A percentile compares a stretch with the other conserved stretches of the same genome.
Conservation (phyloP, 2,888 invertebrate species). For the Apantesis nais region DNA sequence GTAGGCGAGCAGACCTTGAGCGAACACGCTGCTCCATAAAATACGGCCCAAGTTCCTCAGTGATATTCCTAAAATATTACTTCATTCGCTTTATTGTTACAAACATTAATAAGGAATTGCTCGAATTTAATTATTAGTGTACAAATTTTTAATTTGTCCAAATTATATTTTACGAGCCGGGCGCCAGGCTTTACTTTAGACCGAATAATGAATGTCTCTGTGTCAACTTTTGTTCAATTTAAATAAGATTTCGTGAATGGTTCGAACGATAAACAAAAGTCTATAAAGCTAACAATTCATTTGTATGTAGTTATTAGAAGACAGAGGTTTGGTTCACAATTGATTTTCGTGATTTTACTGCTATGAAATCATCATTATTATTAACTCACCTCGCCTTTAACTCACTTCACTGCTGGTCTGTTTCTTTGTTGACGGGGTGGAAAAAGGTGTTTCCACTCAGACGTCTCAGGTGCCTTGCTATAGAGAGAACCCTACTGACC, state of each 20-base stretch:
- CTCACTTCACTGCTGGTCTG: too few species aligned
- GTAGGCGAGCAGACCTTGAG: neutral
- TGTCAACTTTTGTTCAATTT: slow-evolving; percentile 16
- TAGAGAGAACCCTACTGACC: too few species aligned
- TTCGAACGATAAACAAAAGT: neutral
- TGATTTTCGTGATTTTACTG: neutral
- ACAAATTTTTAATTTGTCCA: slow-evolving; percentile 32
- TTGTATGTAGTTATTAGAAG: neutral
- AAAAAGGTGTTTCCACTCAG: too few species aligned
- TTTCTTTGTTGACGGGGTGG: too few species aligned
- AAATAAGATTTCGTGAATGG: slow-evolving; percentile 10
- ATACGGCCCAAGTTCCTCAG: slow-evolving; percentile 5
- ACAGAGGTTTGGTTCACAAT: neutral
- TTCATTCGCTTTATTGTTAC: slow-evolving; percentile 11
- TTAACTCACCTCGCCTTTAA: too few species aligned
- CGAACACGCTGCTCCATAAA: neutral
- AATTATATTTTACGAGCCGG: slow-evolving; percentile 19
- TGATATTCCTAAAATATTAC: slow-evolving; percentile 19
- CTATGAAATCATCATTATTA: too few species aligned
- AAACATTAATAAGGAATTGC: slow-evolving; percentile 13
- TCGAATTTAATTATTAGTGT: slow-evolving; percentile 15
- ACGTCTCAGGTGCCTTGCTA: too few species aligned
- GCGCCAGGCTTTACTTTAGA: slow-evolving; percentile 10
- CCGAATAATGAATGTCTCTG: slow-evolving; percentile 23
- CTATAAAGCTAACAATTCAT: slow-evolving; percentile 4